Evolutionary conservation across 2,797 vertebrate species (phyloP).

Genomic region (Enteromius anoplus): DNA sequence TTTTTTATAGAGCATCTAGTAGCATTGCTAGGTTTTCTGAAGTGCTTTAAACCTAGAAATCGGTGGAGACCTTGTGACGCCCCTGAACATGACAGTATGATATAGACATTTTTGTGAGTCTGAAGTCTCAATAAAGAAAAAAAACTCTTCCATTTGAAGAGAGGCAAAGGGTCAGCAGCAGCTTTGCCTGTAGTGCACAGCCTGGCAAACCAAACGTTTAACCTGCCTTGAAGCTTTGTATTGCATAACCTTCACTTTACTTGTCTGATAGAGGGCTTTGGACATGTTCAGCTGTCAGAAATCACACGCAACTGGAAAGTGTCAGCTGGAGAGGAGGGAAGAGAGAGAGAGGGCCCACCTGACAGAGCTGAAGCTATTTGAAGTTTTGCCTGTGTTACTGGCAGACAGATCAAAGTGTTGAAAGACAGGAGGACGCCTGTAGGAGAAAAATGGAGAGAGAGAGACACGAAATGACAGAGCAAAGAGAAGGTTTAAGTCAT

Average conservation of each 20-base stretch:
- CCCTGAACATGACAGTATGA: conserved; percentile 7
- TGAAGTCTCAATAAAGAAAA: conserved; percentile 17
- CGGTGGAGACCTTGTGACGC: neutral
- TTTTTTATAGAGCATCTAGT: neutral
- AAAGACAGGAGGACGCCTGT: conserved; percentile 52
- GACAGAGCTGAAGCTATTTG: conserved; percentile 70
- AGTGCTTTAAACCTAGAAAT: neutral
- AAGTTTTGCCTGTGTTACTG: conserved; percentile 68
- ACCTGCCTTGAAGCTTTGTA: conserved; percentile 39
- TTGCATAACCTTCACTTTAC: conserved; percentile 44
- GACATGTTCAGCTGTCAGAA: conserved; percentile 46
- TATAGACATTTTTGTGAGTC: conserved; percentile 14
- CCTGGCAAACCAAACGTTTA: conserved; percentile 32
- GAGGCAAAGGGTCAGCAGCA: conserved; percentile 22
- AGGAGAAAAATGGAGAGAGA: conserved; percentile 34
- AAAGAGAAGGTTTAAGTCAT: conserved; percentile 56
- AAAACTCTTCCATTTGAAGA: neutral
- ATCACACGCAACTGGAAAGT: conserved; percentile 29
- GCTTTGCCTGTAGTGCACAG: conserved; percentile 21
- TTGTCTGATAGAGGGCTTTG: conserved; percentile 39
- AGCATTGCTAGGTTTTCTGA: neutral
- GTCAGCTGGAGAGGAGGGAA: conserved; percentile 30
- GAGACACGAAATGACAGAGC: conserved; percentile 40
- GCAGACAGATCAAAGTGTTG: conserved; percentile 69
- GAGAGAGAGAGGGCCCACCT: conserved; percentile 62